phyloP scores from a whole-genome alignment of 2,797 vertebrate genomes.

The Premnoplex brunnescens region DNA sequence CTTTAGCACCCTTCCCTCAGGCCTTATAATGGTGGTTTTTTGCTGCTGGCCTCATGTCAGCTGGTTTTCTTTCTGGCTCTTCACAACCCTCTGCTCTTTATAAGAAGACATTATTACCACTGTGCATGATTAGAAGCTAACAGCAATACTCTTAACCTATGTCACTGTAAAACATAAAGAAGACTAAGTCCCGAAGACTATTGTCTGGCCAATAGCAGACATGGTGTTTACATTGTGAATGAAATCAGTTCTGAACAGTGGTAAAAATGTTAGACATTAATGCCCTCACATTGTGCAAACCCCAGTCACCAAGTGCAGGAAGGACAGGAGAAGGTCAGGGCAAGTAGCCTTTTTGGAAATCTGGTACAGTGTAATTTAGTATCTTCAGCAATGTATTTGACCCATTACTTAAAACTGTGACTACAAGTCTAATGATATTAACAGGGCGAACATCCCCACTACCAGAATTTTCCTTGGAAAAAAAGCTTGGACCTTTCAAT shows the following conservation, averaged over 20 bases:
- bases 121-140: neutral
- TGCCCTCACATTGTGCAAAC: neutral
- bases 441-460: neutral
- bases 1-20: neutral
- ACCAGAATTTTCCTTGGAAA: neutral
- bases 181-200: neutral
- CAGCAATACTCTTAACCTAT: conserved; percentile 11
- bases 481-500: neutral
- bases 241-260: neutral
- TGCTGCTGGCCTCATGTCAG: neutral
- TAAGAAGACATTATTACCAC: neutral
- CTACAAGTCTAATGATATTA: neutral
- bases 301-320: neutral
- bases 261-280: neutral
- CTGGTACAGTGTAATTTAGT: neutral
- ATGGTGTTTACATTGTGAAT: neutral
- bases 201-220: neutral
- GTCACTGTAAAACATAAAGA: neutral
- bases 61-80: neutral
- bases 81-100: neutral
- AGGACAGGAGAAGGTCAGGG: neutral
- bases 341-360: neutral
- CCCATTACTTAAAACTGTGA: neutral
- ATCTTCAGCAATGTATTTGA: neutral
- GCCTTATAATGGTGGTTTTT: neutral